Base-by-base conservation (phyloP, 2,797 vertebrate genomes). In the Alca torda region DNA sequence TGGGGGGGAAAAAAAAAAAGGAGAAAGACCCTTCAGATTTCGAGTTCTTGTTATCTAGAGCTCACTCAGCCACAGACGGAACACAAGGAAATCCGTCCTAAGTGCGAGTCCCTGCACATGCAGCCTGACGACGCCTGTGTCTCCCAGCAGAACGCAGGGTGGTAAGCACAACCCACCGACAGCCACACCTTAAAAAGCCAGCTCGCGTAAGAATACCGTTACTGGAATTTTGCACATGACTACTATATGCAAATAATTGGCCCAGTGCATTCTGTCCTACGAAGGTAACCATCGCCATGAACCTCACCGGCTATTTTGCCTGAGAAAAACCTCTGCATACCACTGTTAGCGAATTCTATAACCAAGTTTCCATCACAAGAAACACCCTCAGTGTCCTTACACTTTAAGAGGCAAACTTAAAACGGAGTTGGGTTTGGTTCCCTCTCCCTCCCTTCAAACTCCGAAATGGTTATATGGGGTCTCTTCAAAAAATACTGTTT, bases 191-290 rank as follows among this genome's bases (percentile, higher is more conserved):
- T 1, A 4, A 30, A 56, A 41, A 17, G 26, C 50, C 64, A 45
- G 12, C 65, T 53, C 70, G 16, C 14, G 0, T 25, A 30, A 24
- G 39, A 21, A 11, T 1, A 6, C 24, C 0, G 35, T 2, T 1
- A 5, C 31, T 1, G 41, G 2, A 14, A 10, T 26, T 43, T 9
- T 76, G 28, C 28, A 39, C 2, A 1, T 4, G 45, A 23, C 20
- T 6, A 23, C 43, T 51, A 59, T 84, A 37, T 24, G 48, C 43
- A 84, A 48, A 30, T 50, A 90, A 48, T 3, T 13, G 30, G 9
- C 33, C 14, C 6, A 25, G 31, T 21, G n/a, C 80, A 14, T 57
- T 21, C 69, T 72, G 61, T 18, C 57, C 56, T 15, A 2, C 0
- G 35, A 64, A 60, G 21, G 37, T 31, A 48, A 11, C 48, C n/a